Conservation (phyloP, 2,888 invertebrate species). For the Lasioglossum malachurum region DNA sequence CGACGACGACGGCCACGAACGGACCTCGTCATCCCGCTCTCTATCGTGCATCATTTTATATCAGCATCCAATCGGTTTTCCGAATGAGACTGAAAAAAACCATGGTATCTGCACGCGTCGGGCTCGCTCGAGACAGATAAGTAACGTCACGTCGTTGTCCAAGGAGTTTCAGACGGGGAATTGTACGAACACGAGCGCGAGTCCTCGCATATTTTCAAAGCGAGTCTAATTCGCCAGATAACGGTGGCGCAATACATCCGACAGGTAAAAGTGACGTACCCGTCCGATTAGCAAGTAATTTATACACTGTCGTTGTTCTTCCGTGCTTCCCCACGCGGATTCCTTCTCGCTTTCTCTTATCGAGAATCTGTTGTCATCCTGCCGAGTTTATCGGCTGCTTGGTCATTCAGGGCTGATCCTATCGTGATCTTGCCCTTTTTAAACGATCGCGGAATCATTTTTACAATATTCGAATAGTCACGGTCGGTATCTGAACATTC, state of each 20-base stretch:
- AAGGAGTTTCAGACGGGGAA: not conserved
- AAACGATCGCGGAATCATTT: not conserved
- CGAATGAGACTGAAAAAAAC: not conserved
- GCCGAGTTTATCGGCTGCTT: not conserved
- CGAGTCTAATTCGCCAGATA: not conserved
- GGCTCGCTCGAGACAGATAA: constrained; percentile 3
- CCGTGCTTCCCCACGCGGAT: not conserved
- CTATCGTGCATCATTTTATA: not conserved
- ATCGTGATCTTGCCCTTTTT: not conserved
- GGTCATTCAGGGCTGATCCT: not conserved
- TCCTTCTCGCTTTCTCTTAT: not conserved
- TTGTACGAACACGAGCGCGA: not conserved
- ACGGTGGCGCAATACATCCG: not conserved
- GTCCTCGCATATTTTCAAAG: not conserved
- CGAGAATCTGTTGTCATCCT: not conserved
- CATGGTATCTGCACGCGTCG: not conserved
- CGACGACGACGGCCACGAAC: not conserved
- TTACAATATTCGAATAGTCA: not conserved
- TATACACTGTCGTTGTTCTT: not conserved
- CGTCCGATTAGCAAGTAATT: not conserved
- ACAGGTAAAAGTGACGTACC: constrained; percentile 9
- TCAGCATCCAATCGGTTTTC: constrained; percentile 10
- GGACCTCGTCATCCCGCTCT: not conserved
- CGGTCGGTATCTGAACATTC: not conserved
- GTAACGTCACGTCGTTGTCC: not conserved